Conservation (phyloP, 2,888 invertebrate species). For the Scelioninae gen. 1 region DNA sequence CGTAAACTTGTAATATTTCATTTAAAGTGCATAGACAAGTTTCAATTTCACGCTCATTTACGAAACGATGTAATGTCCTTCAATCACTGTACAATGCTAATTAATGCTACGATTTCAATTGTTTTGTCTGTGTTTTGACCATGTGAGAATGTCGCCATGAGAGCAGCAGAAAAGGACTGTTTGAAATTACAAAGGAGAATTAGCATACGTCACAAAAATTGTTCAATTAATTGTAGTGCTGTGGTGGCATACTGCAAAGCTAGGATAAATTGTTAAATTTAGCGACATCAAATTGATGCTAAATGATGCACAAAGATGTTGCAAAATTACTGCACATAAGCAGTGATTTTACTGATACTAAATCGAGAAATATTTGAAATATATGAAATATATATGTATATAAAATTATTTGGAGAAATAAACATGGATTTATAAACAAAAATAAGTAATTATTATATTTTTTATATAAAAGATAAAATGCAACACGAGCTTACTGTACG, state of each 20-base stretch:
- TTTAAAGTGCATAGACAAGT: constrained; percentile 40
- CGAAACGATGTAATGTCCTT: constrained; percentile 49
- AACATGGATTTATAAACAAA: too few species aligned
- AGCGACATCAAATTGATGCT: neutral
- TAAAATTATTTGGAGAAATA: too few species aligned
- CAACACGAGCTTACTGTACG: too few species aligned
- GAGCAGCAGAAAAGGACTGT: constrained; percentile 10
- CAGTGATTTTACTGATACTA: too few species aligned
- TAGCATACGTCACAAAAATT: constrained; percentile 27
- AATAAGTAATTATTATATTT: too few species aligned
- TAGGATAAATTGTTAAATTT: neutral
- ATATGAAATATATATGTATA: too few species aligned
- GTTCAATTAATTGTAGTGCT: constrained; percentile 26
- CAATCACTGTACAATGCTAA: constrained; percentile 56
- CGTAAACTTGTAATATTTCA: constrained; percentile 28
- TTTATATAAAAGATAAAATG: too few species aligned
- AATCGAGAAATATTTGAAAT: too few species aligned
- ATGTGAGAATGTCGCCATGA: constrained; percentile 30
- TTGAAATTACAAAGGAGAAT: constrained; percentile 38
- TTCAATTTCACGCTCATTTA: constrained; percentile 62
- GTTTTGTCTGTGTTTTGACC: constrained; percentile 38
- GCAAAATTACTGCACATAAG: too few species aligned
- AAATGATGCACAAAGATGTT: neutral
- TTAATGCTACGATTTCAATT: constrained; percentile 59
- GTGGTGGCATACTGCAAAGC: neutral